These are phyloP conservation scores for Muscicapa adusta DNA, from an alignment of 2,113 vertebrate genomes.

Conservation along the genomic window DNA sequence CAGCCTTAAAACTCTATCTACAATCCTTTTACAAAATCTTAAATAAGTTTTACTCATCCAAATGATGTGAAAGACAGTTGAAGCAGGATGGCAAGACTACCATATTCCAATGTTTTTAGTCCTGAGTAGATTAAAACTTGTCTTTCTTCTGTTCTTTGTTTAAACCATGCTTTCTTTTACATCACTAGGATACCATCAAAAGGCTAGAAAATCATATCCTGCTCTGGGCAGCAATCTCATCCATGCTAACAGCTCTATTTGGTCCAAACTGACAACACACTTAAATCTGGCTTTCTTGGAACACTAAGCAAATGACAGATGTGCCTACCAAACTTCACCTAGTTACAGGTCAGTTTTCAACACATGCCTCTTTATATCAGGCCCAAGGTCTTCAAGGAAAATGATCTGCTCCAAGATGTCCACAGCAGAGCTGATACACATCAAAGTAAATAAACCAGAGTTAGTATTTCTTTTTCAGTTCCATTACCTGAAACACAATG, in stretches of 20 bases:
- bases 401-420: background rate
- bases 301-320: background rate
- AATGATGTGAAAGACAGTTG: background rate
- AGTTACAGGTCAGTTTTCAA: background rate
- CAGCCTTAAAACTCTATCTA: background rate
- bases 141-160: background rate
- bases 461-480: background rate
- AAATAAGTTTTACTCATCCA: background rate
- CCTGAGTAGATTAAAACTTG: background rate
- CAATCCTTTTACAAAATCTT: background rate
- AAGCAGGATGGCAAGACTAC: background rate
- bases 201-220: background rate
- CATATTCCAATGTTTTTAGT: background rate
- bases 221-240: background rate
- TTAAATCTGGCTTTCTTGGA: background rate
- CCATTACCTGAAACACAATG: background rate
- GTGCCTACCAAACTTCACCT: background rate
- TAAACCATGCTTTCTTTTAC: background rate
- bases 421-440: background rate
- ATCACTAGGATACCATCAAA: background rate
- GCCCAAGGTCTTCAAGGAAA: background rate
- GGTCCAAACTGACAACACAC: background rate
- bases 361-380: background rate
- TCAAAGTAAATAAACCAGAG: background rate
- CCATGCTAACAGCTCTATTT: background rate